Evolutionary conservation across 2,113 vertebrate genomes (phyloP).

Genomic region (Eubucco bourcierii): DNA sequence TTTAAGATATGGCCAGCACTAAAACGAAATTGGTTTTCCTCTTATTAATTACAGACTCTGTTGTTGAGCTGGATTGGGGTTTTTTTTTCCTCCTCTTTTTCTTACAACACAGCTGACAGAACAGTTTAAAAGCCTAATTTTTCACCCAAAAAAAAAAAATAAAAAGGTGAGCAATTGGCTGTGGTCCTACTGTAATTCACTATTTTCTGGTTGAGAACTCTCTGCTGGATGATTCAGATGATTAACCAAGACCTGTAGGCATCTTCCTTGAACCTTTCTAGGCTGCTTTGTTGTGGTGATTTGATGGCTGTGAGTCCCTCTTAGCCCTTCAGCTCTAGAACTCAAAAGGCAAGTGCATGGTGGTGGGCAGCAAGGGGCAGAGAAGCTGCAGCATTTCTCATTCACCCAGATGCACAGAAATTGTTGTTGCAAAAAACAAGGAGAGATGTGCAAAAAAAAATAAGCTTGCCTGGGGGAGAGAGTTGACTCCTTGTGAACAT

Average conservation of each 20-base stretch:
- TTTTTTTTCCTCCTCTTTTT: neutral
- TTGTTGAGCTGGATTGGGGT: neutral
- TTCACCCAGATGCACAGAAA: neutral
- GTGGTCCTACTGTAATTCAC: neutral
- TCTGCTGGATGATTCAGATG: neutral
- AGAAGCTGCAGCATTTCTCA: neutral
- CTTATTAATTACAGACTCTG: neutral
- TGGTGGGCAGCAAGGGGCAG: neutral
- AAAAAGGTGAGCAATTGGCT: neutral
- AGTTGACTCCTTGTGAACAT: neutral
- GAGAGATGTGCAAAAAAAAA: neutral
- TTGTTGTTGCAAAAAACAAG: neutral
- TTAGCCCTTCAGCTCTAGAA: neutral
- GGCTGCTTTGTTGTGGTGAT: neutral
- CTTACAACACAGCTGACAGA: neutral
- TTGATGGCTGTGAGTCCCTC: neutral
- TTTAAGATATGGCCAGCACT: neutral
- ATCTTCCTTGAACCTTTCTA: slow-evolving; percentile 8
- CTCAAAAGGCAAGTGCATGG: neutral
- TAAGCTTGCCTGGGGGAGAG: neutral
- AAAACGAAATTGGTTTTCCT: neutral
- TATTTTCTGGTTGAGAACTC: neutral
- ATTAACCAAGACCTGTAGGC: neutral
- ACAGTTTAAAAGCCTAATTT: neutral
- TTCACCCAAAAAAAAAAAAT: neutral